Evolutionary conservation across 2,888 invertebrate species (phyloP), one percentile per base, ranked within the genome.

Genomic region (Macrostomum cliftonense): DNA sequence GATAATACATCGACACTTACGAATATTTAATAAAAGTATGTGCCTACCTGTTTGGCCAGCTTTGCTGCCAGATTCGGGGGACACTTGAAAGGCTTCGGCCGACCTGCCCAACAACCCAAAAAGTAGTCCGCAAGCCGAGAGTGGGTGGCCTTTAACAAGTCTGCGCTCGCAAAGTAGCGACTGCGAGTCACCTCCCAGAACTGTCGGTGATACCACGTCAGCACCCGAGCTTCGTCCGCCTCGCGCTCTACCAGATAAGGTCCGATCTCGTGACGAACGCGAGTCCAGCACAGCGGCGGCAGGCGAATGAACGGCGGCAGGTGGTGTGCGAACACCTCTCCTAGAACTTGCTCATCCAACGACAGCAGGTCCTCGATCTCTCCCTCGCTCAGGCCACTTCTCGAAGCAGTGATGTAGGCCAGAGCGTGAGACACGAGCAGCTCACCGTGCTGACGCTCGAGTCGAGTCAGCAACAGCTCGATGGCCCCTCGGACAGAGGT

Each of bases 291-390:
- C 12, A 57, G 51, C 11, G 60, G 58, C 1, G 59, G 59, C 19
- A 65, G 56, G 39, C 65, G 54, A 5, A 63, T 49, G 12, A 62
- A 54, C 7, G 61, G 59, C 12, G 64, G 63, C 36, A 61, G 13
- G 13, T 14, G 14, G 17, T 14, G 17, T n/a, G n/a, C 13, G 17
- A 13, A 42, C 12, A 42, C 43, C 12, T 42, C 43, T 42, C 14
- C 12, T 12, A 45, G 43, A n/a, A 60, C 58, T 12, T 46, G 46
- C 46, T 57, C 56, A 45, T 58, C 57, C 19, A 57, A 52, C 14
- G 57, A 58, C 12, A 57, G 46, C 1, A 57, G 43, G 37, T 60
- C 60, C 39, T 60, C 58, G 13, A 59, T 37, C 44, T 61, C 59
- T 12, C 51, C 48, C 20, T 58, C 59, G 39, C 51, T 53, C 36